Evolutionary conservation across 2,797 vertebrate species (phyloP).

Genomic region (Tenualosa ilisha): DNA sequence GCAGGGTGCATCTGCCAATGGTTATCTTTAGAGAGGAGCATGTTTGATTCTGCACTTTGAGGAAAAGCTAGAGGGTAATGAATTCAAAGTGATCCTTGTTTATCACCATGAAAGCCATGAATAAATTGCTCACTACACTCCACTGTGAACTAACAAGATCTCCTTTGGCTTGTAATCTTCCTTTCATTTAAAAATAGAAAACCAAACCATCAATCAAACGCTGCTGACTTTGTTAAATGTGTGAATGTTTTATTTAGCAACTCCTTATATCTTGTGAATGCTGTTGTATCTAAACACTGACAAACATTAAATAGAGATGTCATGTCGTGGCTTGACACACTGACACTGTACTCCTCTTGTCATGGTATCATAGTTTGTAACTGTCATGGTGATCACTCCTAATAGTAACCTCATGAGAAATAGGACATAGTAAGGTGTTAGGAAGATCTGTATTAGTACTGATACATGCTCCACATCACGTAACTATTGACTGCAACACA

Average conservation of each 20-base stretch:
- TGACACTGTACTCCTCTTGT: neutral
- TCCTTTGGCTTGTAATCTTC: constrained; percentile 53
- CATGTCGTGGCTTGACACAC: neutral
- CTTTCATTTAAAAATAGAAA: constrained; percentile 61
- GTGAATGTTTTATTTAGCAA: neutral
- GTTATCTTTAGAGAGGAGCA: constrained; percentile 59
- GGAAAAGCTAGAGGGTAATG: constrained; percentile 59
- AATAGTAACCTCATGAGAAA: neutral
- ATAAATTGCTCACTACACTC: constrained; percentile 47
- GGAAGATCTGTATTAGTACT: neutral
- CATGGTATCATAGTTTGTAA: neutral
- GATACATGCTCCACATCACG: neutral
- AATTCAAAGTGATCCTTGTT: constrained; percentile 58
- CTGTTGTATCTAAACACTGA: neutral
- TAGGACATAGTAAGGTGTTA: neutral
- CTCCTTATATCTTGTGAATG: neutral
- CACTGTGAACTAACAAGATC: constrained; percentile 46
- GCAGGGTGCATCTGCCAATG: neutral
- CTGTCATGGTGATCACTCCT: neutral
- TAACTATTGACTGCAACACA: neutral
- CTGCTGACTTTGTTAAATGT: constrained; percentile 57
- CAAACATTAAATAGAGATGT: no score
- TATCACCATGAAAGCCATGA: constrained; percentile 69
- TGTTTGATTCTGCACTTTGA: constrained; percentile 58
- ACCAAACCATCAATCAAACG: constrained; percentile 62